phyloP scores from a whole-genome alignment of 2,888 invertebrate genomes.

The Drosophila kambysellisi region DNA sequence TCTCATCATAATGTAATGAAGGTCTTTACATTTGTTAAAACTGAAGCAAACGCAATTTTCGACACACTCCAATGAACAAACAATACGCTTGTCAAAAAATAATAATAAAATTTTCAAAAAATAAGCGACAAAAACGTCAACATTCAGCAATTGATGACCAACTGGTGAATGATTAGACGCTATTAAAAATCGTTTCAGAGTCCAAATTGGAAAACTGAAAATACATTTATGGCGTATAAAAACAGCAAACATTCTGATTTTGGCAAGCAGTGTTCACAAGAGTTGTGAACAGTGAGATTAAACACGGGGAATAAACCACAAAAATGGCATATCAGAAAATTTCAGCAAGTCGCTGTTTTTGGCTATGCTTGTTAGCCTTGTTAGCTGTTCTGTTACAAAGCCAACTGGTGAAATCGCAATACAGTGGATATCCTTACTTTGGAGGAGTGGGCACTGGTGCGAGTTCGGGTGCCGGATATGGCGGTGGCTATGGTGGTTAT shows the following conservation, averaged over 20 bases:
- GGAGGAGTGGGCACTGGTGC: conserved; percentile 37
- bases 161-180: conserved; percentile 56
- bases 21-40: conserved; percentile 55
- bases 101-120: not conserved
- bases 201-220: conserved; percentile 23
- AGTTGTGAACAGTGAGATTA: conserved; percentile 24
- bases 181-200: conserved; percentile 68
- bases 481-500: conserved; percentile 19
- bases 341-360: conserved; percentile 20
- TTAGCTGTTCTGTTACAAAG: conserved; percentile 26
- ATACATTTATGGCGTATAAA: conserved; percentile 52
- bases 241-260: conserved; percentile 25
- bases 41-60: conserved; percentile 58
- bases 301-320: conserved; percentile 20
- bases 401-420: conserved; percentile 52
- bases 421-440: conserved; percentile 62
- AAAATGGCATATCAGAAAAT: conserved; percentile 46
- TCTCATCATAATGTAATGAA: conserved; percentile 39
- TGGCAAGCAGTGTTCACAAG: conserved; percentile 53
- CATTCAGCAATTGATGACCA: conserved; percentile 42
- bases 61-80: conserved; percentile 62
- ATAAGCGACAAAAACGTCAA: conserved; percentile 9
- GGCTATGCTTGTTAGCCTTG: conserved; percentile 36
- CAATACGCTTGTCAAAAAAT: conserved; percentile 20
- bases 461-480: conserved; percentile 15